Evolutionary conservation across 2,888 invertebrate genomes (phyloP).

Genomic region (Hyposoter didymator): DNA sequence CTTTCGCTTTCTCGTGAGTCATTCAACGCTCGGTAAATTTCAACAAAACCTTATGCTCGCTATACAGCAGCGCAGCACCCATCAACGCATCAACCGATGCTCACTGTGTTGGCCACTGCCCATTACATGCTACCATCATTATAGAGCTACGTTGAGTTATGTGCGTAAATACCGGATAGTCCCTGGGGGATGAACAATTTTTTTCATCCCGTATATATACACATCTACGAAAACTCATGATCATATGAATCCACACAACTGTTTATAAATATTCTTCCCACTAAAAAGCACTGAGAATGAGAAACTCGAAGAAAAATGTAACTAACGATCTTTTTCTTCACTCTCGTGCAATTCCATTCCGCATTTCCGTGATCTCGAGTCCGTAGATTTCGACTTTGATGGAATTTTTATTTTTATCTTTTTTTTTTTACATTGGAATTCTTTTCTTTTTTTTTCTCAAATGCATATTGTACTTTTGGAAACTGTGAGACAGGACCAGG

Average conservation of each 20-base stretch:
- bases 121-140: constrained; percentile 51
- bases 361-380: constrained; percentile 9
- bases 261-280: neutral
- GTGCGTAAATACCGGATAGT: constrained; percentile 58
- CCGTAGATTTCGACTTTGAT: neutral
- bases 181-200: constrained; percentile 47
- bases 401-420: neutral
- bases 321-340: constrained; percentile 25
- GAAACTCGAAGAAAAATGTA: constrained; percentile 29
- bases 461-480: constrained; percentile 56
- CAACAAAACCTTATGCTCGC: constrained; percentile 59
- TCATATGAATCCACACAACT: neutral
- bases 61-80: constrained; percentile 50
- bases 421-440: neutral
- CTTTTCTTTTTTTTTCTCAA: constrained; percentile 15
- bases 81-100: constrained; percentile 63
- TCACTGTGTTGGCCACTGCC: constrained; percentile 48
- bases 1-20: constrained; percentile 31
- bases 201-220: neutral
- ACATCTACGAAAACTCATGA: neutral
- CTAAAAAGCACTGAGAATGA: constrained; percentile 4
- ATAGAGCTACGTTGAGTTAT: constrained; percentile 50
- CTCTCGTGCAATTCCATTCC: constrained; percentile 23
- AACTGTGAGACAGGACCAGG: constrained; percentile 66
- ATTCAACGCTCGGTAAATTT: constrained; percentile 58